Conservation (phyloP, 1,140 invertebrate genomes). For the Lepidurus arcticus region DNA sequence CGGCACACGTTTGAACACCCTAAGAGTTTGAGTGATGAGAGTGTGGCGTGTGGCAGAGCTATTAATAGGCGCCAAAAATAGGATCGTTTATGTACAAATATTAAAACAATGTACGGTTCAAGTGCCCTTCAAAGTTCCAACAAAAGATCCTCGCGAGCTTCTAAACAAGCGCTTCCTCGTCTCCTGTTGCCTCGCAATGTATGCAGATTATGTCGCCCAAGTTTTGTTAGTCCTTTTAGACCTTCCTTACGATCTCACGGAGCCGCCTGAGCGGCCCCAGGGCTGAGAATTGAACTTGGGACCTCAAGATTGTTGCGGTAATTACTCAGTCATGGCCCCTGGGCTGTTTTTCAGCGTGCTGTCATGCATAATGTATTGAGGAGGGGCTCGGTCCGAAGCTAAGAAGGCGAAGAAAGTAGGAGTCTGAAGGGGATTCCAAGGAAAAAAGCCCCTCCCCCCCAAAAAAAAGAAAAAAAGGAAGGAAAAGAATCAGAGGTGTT, state of each 20-base stretch:
- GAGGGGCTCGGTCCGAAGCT: not conserved
- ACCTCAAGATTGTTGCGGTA: conserved; percentile 7
- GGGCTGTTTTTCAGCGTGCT: conserved; percentile 7
- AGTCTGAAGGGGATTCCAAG: not conserved
- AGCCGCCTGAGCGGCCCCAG: not conserved
- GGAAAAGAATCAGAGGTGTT: not conserved
- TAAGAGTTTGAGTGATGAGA: no score
- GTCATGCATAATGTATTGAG: conserved; percentile 13
- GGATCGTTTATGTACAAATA: no score
- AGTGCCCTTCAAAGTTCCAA: no score
- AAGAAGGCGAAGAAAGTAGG: not conserved
- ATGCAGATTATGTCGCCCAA: conserved; percentile 8
- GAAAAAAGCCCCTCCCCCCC: not conserved
- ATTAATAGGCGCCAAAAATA: no score
- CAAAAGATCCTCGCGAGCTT: no score
- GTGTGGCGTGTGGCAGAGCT: no score
- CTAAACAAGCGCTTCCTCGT: not conserved
- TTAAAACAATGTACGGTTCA: no score
- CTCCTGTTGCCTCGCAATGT: not conserved
- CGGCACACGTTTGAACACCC: no score
- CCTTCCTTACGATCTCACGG: not conserved
- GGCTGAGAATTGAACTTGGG: not conserved
- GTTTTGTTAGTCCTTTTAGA: conserved; percentile 13
- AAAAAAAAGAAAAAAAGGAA: not conserved
- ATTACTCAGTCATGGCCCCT: not conserved